phyloP scores from a whole-genome alignment of 2,797 vertebrate species.

The Manis crassicaudata region DNA sequence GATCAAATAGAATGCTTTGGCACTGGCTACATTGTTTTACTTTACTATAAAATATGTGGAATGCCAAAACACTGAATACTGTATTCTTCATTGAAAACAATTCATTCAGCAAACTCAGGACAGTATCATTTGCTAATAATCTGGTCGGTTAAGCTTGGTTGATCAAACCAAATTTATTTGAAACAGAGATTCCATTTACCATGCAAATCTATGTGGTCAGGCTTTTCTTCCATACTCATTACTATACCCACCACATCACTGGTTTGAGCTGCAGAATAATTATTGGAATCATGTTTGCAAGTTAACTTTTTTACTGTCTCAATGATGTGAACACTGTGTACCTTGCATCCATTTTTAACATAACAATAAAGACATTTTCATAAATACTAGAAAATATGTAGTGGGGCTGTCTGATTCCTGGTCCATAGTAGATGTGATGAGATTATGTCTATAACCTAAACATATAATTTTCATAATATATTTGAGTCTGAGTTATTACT shows the following conservation, averaged over 20 bases:
- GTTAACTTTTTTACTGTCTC: neutral
- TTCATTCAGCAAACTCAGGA: neutral
- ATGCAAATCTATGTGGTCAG: neutral
- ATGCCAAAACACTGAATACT: too few relatives aligned
- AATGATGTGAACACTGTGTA: neutral
- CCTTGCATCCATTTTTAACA: neutral
- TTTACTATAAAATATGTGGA: neutral
- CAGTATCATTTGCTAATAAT: neutral
- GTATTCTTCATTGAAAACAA: neutral
- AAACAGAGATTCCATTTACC: neutral
- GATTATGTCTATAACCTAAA: neutral
- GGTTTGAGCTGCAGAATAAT: neutral
- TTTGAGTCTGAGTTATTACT: neutral
- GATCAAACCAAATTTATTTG: neutral
- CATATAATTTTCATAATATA: neutral
- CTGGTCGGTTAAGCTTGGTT: neutral
- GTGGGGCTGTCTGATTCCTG: neutral
- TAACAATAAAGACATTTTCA: neutral
- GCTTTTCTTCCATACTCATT: neutral
- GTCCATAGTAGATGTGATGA: neutral
- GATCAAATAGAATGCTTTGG: neutral
- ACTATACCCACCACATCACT: neutral
- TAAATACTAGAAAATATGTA: neutral
- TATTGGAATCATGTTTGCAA: neutral
- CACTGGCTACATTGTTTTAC: accelerated